These are phyloP conservation scores for Mus musculus DNA, from an alignment of 2,113 vertebrate species.

Conservation along the genomic window GRCm39 chr10:57260001-57260500, in stretches of 20 bases:
- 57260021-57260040: too few relatives aligned
- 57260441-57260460: slow-evolving; percentile 63
- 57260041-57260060: not conserved
- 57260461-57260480: slow-evolving; percentile 53
- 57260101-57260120: slow-evolving; percentile 6
- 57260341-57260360: too few relatives aligned
- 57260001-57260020: too few relatives aligned
- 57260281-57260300: too few relatives aligned
- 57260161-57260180: slow-evolving; percentile 1
- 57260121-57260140: slow-evolving; percentile 52
- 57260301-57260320: too few relatives aligned
- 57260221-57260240: slow-evolving; percentile 51
- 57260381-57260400: slow-evolving; percentile 46
- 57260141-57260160: slow-evolving; percentile 48
- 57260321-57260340: too few relatives aligned
- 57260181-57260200: not conserved
- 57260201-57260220: slow-evolving; percentile 57
- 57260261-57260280: too few relatives aligned
- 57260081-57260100: not conserved
- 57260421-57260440: slow-evolving; percentile 56
- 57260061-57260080: slow-evolving; percentile 11
- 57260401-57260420: slow-evolving; percentile 58
- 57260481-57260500: slow-evolving; percentile 47
- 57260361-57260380: not conserved
- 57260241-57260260: not conserved